phyloP scores from a whole-genome alignment of 1,140 invertebrate genomes.

The Heliconius himera region DNA sequence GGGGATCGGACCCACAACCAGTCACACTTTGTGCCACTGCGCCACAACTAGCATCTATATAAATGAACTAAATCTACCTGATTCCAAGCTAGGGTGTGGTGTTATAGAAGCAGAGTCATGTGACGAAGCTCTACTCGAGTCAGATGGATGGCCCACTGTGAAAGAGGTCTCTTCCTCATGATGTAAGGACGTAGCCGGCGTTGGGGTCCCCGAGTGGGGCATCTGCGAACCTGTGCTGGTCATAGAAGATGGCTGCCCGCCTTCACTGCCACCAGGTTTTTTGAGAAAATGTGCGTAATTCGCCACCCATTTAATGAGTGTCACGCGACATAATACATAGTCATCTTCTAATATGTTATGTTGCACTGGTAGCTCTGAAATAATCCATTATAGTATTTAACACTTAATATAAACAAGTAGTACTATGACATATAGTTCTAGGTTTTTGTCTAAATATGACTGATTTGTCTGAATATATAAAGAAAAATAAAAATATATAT shows the following conservation, averaged over 20 bases:
- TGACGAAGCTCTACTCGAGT: constrained; percentile 71
- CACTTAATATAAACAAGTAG: not conserved
- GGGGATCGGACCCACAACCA: too few relatives aligned
- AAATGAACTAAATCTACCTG: constrained; percentile 27
- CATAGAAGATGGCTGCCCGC: constrained; percentile 75
- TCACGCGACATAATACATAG: constrained; percentile 89
- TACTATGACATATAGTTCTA: not conserved
- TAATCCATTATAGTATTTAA: not conserved
- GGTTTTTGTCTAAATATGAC: not conserved
- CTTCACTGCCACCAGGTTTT: constrained; percentile 80
- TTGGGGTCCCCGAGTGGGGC: constrained; percentile 63
- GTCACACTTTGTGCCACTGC: too few relatives aligned
- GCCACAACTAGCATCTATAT: too few relatives aligned
- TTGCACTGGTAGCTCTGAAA: constrained; percentile 82
- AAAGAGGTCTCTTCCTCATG: constrained; percentile 80
- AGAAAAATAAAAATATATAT: not conserved
- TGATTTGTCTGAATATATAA: not conserved
- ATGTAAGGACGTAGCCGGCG: constrained; percentile 64
- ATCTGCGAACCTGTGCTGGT: constrained; percentile 71
- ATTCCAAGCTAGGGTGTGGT: constrained; percentile 77
- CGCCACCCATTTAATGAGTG: constrained; percentile 94
- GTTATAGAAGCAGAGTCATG: constrained; percentile 73
- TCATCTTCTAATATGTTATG: constrained; percentile 84
- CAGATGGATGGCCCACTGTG: constrained; percentile 75
- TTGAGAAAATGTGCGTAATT: constrained; percentile 90